Conservation (phyloP, 2,888 invertebrate genomes). For the Leptinotarsa rubiginosa region DNA sequence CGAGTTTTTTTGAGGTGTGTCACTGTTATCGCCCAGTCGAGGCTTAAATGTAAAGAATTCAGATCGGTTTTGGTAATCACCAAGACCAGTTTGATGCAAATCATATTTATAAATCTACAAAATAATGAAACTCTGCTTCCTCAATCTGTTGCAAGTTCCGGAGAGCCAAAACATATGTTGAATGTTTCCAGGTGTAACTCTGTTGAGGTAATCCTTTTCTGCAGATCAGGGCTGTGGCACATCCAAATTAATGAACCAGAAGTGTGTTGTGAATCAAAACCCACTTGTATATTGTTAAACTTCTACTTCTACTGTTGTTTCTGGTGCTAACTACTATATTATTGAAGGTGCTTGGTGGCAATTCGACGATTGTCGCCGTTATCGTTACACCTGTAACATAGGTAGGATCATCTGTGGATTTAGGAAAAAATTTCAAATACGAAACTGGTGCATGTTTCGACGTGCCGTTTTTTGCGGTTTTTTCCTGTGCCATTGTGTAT, state of each 20-base stretch:
- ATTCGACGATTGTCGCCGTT: constrained; percentile 41
- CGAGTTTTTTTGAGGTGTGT: constrained; percentile 65
- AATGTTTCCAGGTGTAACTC: no score
- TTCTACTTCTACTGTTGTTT: constrained; percentile 46
- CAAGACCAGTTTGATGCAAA: no score
- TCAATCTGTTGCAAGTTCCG: no score
- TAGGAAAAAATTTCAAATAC: constrained; percentile 32
- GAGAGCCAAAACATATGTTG: no score
- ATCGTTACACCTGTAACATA: constrained; percentile 45
- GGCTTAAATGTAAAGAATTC: constrained; percentile 27
- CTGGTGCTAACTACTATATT: constrained; percentile 46
- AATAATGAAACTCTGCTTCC: no score
- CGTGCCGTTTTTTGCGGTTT: constrained; percentile 21
- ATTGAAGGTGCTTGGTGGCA: constrained; percentile 46
- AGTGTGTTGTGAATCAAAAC: constrained; percentile 27
- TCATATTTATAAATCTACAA: no score
- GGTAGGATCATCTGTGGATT: constrained; percentile 41
- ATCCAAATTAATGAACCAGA: neutral
- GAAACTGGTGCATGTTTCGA: neutral
- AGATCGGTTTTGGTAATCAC: neutral
- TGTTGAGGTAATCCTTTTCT: neutral
- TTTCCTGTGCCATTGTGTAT: constrained; percentile 31
- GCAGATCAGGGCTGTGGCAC: constrained; percentile 11
- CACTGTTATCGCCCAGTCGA: constrained; percentile 58
- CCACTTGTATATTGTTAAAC: constrained; percentile 39